phyloP scores from a whole-genome alignment of 2,797 vertebrate genomes.

The Cryptoblepharus egeriae region DNA sequence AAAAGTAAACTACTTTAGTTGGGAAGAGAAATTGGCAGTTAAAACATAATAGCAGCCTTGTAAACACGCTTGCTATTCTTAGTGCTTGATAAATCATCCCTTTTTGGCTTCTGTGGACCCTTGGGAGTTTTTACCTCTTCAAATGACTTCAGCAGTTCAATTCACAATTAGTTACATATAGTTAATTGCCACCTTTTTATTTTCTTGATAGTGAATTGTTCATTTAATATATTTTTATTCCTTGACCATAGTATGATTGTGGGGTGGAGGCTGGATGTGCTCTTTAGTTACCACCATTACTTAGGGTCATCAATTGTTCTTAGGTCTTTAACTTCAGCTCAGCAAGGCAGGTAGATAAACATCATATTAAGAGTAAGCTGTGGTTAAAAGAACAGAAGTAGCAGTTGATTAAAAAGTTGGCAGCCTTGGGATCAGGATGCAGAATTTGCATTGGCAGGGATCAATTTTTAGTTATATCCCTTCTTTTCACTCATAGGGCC shows the following conservation, averaged over 20 bases:
- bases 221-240: slow-evolving; percentile 28
- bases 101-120: slow-evolving; percentile 55
- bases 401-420: neutral
- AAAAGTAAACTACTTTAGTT: slow-evolving; percentile 69
- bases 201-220: neutral
- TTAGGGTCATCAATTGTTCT: neutral
- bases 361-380: neutral
- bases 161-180: slow-evolving; percentile 40
- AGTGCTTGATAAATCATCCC: slow-evolving; percentile 70
- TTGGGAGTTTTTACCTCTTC: slow-evolving; percentile 39
- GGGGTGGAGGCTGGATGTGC: neutral
- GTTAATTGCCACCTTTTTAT: slow-evolving; percentile 30
- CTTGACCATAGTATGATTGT: neutral
- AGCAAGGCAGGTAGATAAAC: too few relatives aligned
- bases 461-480: neutral
- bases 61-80: slow-evolving; percentile 70
- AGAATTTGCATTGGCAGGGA: too few relatives aligned
- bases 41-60: slow-evolving; percentile 66
- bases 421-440: neutral
- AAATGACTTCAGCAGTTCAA: slow-evolving; percentile 47
- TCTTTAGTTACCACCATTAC: neutral
- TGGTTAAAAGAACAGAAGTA: neutral
- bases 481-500: neutral
- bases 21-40: slow-evolving; percentile 68
- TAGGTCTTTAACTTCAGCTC: neutral